A percentile compares a stretch with the other conserved stretches of the same genome.
These are phyloP conservation scores for Epinephelus moara DNA, from an alignment of 2,113 vertebrate species.

Conservation along the genomic window DNA sequence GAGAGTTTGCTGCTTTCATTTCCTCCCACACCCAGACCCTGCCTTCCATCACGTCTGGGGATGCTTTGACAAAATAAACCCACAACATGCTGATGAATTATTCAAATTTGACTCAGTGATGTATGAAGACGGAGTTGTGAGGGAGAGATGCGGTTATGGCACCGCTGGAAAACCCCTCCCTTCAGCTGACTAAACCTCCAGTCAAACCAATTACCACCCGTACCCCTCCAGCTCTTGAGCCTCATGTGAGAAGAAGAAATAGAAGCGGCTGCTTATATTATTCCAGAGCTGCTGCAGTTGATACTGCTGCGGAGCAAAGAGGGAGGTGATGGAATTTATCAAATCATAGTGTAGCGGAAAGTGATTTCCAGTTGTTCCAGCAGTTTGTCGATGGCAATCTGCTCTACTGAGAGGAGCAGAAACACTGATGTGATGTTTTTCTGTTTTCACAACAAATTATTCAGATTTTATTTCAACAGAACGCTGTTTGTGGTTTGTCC, in stretches of 20 bases:
- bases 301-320: conserved; percentile 52
- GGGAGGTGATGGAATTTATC: conserved; percentile 46
- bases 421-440: conserved; percentile 6
- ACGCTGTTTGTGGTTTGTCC: background rate
- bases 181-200: conserved; percentile 62
- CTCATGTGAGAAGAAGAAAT: conserved; percentile 41
- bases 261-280: conserved; percentile 50
- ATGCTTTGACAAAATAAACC: conserved; percentile 80
- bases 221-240: conserved; percentile 53
- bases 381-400: conserved; percentile 19
- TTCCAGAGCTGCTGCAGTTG: conserved; percentile 47
- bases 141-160: conserved; percentile 53
- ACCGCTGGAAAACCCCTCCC: conserved; percentile 54
- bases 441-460: conserved; percentile 9
- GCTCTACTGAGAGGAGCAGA: background rate
- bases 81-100: conserved; percentile 78
- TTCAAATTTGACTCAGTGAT: conserved; percentile 80
- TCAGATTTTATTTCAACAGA: conserved; percentile 6
- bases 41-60: conserved; percentile 56
- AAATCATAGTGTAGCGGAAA: conserved; percentile 31
- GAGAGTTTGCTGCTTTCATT: conserved; percentile 45
- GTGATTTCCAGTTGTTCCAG: conserved; percentile 43
- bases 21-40: conserved; percentile 51
- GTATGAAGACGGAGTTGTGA: conserved; percentile 72
- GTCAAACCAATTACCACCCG: conserved; percentile 74